Evolutionary conservation across 1,140 invertebrate genomes (phyloP).

Genomic region (Copidosoma floridanum): DNA sequence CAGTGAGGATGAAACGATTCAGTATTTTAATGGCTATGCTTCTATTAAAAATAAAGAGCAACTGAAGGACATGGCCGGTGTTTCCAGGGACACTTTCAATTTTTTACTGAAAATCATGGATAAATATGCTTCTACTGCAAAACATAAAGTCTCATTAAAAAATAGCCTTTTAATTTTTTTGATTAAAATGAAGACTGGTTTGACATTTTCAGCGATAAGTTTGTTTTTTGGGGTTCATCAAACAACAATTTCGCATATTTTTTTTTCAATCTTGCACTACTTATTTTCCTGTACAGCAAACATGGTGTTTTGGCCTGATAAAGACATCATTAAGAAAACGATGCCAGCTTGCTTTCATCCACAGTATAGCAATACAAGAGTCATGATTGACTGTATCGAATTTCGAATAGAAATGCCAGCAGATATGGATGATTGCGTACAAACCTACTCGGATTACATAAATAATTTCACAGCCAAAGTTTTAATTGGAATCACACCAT

Average conservation of each 20-base stretch:
- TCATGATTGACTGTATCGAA: too few relatives aligned
- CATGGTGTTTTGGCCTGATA: slow-evolving; percentile 14
- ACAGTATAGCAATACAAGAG: too few relatives aligned
- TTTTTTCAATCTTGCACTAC: slow-evolving; percentile 2
- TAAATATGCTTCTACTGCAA: background rate
- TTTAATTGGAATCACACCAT: slow-evolving; percentile 42
- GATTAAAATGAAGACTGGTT: background rate
- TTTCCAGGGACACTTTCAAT: background rate
- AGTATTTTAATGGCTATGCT: background rate
- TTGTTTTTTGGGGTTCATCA: background rate
- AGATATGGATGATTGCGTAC: too few relatives aligned
- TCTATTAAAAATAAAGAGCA: background rate
- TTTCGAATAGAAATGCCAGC: too few relatives aligned
- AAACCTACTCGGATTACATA: too few relatives aligned
- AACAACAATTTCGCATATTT: slow-evolving; percentile 12
- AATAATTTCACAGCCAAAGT: slow-evolving; percentile 18
- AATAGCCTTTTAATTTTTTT: background rate
- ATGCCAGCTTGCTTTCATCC: slow-evolving; percentile 19
- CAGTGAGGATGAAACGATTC: background rate
- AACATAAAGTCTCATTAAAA: background rate
- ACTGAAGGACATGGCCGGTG: background rate
- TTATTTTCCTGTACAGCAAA: slow-evolving; percentile 1
- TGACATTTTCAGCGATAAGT: background rate
- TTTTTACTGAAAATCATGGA: too few relatives aligned
- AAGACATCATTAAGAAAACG: background rate